Base-by-base conservation (phyloP, 2,113 vertebrate species). In the Ranitomeya imitator region DNA sequence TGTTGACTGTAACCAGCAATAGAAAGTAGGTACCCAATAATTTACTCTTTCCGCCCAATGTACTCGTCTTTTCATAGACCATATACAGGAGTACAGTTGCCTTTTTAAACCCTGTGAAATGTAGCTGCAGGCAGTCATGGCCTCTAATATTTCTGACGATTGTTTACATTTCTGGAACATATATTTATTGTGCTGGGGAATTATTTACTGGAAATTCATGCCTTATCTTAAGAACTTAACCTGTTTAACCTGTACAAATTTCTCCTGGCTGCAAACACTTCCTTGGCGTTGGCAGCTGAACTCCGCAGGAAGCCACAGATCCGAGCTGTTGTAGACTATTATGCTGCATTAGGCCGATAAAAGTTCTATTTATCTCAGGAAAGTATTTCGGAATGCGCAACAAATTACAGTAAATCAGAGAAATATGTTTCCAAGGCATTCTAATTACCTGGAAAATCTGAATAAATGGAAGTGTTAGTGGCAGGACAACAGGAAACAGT, bases 311-410 rank as follows among this genome's bases (percentile, higher is more conserved):
- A 55, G 82, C 63, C 63, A 15, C 63, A 52, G 19, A 71, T 67
- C n/a, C 45, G 10, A 55, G 63, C 45, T 54, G 51, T 55, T 71
- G 65, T 26, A 54, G 21, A 7, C 82, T n/a, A 84, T 84, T 84
- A 84, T 84, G 61, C 61, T 84, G 82, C 82, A 84, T 84, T 84
- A 84, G 63, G 63, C 63, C 45, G 51, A 69, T 71, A 84, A 26
- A 71, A 69, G 45, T 84, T 84, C 45, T 69, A 71, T 84, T 84
- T 84, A 83, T 67, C 61, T 83, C 37, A 69, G 21, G n/a, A 71
- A 84, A 84, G 63, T 69, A 84, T 84, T 83, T 84, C 51, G 52
- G 51, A 84, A 55, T 84, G 31, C 55, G 21, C 21, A 52, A 26
- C 45, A 84, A 84, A 84, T 84, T 54, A 31, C 63, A 84, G 21